phyloP scores from a whole-genome alignment of 2,888 invertebrate genomes.

The Macrophya alboannulata region DNA sequence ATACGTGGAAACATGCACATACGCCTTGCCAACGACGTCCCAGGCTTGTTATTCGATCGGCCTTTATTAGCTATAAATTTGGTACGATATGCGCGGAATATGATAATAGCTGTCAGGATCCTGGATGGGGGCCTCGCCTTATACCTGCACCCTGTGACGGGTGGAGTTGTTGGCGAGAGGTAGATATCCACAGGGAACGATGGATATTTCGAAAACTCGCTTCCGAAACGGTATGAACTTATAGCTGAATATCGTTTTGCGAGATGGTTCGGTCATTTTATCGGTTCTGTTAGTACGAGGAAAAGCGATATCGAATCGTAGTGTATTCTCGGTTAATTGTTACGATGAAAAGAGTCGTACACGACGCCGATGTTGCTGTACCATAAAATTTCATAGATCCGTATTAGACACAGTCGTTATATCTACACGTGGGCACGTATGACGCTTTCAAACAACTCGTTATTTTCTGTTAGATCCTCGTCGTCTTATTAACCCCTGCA shows the following conservation, averaged over 20 bases:
- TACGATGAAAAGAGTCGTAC: background rate
- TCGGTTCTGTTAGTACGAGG: background rate
- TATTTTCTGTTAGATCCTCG: slow-evolving; percentile 28
- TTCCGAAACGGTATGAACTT: slow-evolving; percentile 30
- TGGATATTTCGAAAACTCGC: slow-evolving; percentile 34
- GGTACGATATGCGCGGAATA: slow-evolving; percentile 70
- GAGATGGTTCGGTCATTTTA: slow-evolving; percentile 15
- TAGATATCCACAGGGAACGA: slow-evolving; percentile 6
- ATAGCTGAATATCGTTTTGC: slow-evolving; percentile 17
- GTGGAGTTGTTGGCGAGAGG: slow-evolving; percentile 40
- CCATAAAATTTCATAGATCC: slow-evolving; percentile 47
- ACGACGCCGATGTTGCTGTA: slow-evolving; percentile 7
- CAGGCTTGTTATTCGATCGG: slow-evolving; percentile 69
- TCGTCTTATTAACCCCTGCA: slow-evolving; percentile 35
- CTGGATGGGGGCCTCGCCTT: slow-evolving; percentile 59
- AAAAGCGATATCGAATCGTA: background rate
- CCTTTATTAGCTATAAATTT: slow-evolving; percentile 72
- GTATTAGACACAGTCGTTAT: slow-evolving; percentile 49
- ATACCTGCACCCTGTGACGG: slow-evolving; percentile 40
- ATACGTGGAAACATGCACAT: slow-evolving; percentile 49
- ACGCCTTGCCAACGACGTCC: slow-evolving; percentile 45
- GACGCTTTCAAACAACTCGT: slow-evolving; percentile 40
- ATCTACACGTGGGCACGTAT: slow-evolving; percentile 35
- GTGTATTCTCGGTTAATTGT: slow-evolving; percentile 21
- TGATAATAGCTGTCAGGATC: slow-evolving; percentile 68